A percentile compares a stretch with the other conserved stretches of the same genome.
Evolutionary conservation across 2,888 invertebrate species (phyloP).

Genomic region (Vanessa cardui): DNA sequence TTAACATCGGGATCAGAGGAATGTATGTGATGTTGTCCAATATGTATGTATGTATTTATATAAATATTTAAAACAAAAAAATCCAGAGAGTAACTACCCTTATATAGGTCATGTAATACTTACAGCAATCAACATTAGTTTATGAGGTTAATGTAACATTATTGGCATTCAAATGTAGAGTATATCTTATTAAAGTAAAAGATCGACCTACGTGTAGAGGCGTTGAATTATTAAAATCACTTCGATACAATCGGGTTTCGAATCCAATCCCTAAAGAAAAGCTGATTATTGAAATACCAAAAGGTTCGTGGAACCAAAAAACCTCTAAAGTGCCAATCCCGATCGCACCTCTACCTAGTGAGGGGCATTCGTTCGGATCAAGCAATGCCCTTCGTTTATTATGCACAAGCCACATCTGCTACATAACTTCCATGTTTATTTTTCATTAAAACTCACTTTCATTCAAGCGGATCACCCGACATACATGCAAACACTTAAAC

Average conservation of each 20-base stretch:
- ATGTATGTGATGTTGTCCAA: too few species aligned
- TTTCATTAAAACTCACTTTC: too few species aligned
- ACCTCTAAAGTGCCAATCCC: constrained; percentile 77
- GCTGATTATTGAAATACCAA: constrained; percentile 77
- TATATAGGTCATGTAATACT: too few species aligned
- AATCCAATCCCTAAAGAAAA: constrained; percentile 81
- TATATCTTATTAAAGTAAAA: constrained; percentile 25
- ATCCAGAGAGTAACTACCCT: too few species aligned
- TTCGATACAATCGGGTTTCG: constrained; percentile 76
- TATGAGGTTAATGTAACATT: too few species aligned
- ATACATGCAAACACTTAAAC: too few species aligned
- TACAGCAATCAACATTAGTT: too few species aligned
- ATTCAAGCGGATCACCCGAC: too few species aligned
- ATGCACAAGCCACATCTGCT: constrained; percentile 47
- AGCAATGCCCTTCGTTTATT: constrained; percentile 68
- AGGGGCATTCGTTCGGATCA: constrained; percentile 67
- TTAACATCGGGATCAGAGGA: too few species aligned
- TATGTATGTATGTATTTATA: too few species aligned
- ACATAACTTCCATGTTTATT: neutral
- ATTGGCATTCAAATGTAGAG: neutral
- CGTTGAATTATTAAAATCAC: constrained; percentile 81
- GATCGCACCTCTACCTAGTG: constrained; percentile 47
- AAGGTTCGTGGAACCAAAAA: constrained; percentile 65
- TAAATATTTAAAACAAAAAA: too few species aligned
- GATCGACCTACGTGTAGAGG: constrained; percentile 25